Evolutionary conservation across 2,888 invertebrate genomes (phyloP), one percentile per base, ranked within the genome.

Genomic region (Litoditis marina): DNA sequence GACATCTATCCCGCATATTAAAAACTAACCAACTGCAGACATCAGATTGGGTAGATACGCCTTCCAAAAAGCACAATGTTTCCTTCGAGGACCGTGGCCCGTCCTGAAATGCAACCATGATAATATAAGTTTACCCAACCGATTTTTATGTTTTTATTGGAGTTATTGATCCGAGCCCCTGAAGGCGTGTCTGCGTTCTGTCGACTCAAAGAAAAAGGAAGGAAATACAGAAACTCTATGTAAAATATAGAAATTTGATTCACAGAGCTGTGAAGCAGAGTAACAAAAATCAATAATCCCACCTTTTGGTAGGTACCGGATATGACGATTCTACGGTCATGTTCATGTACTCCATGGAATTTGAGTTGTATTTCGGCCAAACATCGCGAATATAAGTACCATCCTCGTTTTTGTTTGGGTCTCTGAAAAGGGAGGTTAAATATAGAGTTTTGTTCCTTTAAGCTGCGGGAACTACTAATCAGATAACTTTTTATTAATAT

Each of bases 1-100:
- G n/a, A n/a, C n/a, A n/a, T n/a, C n/a, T n/a, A 22, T 2, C 31
- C n/a, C n/a, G n/a, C n/a, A n/a, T n/a, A n/a, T n/a, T n/a, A n/a
- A n/a, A n/a, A n/a, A 54, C 73, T 59, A 51, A 79, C 78, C 77
- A 13, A 81, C 73, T 22, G 82, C 81, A 1, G 78, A 70, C 70
- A 82, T 73, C 44, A 95, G 89, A 84, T 90, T 89, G 68, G 94
- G 94, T 83, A 95, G 87, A 86, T 94, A 93, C 79, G 92, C 90
- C 83, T 92, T 92, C 95, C 95, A 95, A 85, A 95, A 95, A 59
- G 92, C 91, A 85, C 95, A 95, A 52, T 92, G 89, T 53, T 83
- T 80, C 53, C 83, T 71, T 42, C 85, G 90, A 88, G 78, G 92
- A 89, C 82, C 94, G 86, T 13, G 92, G 90, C 63, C 92, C 90